Percentiles rank a stretch among this genome's conserved stretches.
phyloP scores from a whole-genome alignment of 1,140 invertebrate species.

The Onthophagus taurus region DNA sequence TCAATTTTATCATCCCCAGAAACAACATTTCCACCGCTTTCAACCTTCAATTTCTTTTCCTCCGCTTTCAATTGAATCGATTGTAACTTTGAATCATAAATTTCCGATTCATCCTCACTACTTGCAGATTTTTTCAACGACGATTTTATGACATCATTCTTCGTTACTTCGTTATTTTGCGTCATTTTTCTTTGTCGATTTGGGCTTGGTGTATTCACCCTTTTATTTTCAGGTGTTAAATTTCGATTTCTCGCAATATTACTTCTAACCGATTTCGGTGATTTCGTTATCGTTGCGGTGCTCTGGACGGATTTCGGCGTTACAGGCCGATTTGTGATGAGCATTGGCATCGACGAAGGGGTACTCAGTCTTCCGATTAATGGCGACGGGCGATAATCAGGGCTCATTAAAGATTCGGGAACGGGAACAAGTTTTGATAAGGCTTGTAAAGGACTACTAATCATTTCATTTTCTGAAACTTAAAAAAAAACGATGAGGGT shows the following conservation, averaged over 20 bases:
- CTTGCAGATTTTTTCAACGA: slow-evolving; percentile 34
- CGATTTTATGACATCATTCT: too few species aligned
- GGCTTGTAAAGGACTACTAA: slow-evolving; percentile 61
- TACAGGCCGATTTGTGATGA: slow-evolving; percentile 7
- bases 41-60: slow-evolving; percentile 43
- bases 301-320: slow-evolving; percentile 9
- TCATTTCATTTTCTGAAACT: slow-evolving; percentile 5
- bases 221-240: slow-evolving; percentile 7
- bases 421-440: slow-evolving; percentile 77
- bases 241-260: not conserved
- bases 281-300: slow-evolving; percentile 27
- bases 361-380: slow-evolving; percentile 13
- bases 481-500: slow-evolving; percentile 1
- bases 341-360: slow-evolving; percentile 8
- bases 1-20: slow-evolving; percentile 36
- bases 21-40: slow-evolving; percentile 33
- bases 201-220: slow-evolving; percentile 6
- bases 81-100: slow-evolving; percentile 50
- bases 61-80: slow-evolving; percentile 46
- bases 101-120: slow-evolving; percentile 49
- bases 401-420: slow-evolving; percentile 76
- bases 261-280: slow-evolving; percentile 35
- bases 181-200: slow-evolving; percentile 1
- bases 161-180: too few species aligned
- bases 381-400: slow-evolving; percentile 55